phyloP scores from a whole-genome alignment of 2,113 vertebrate genomes.

The Baryphthengus martii region DNA sequence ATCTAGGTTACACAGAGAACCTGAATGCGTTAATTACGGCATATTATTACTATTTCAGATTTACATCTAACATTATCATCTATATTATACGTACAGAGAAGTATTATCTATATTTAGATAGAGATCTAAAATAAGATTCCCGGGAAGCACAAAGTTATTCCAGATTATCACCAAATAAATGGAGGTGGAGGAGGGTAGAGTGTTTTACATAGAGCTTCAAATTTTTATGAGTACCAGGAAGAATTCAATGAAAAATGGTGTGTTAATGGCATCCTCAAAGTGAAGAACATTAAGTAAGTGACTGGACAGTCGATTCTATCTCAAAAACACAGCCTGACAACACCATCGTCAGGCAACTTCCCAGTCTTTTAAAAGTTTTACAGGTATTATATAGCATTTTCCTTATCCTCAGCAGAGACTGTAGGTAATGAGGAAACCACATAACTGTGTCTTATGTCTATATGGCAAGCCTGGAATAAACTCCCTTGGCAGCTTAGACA shows the following conservation, averaged over 20 bases:
- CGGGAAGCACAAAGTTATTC: background rate
- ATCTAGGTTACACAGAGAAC: background rate
- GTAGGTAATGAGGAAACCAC: background rate
- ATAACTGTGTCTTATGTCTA: background rate
- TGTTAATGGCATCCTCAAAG: background rate
- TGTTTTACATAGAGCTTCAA: background rate
- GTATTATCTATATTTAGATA: background rate
- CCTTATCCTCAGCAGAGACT: background rate
- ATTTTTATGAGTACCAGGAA: background rate
- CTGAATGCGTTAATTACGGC: background rate
- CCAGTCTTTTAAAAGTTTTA: background rate
- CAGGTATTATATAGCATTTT: background rate
- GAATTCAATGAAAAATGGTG: background rate
- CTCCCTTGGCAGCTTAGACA: background rate
- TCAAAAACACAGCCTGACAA: background rate
- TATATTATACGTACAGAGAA: background rate
- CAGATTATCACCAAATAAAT: background rate
- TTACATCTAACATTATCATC: background rate
- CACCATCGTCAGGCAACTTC: fast-evolving
- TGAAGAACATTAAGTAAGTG: background rate
- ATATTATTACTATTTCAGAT: background rate
- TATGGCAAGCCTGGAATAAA: constrained; percentile 2
- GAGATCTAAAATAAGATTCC: background rate
- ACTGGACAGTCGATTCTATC: background rate
- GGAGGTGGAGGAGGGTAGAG: fast-evolving